Conservation (phyloP, 1,140 invertebrate genomes). For the Aphis gossypii region DNA sequence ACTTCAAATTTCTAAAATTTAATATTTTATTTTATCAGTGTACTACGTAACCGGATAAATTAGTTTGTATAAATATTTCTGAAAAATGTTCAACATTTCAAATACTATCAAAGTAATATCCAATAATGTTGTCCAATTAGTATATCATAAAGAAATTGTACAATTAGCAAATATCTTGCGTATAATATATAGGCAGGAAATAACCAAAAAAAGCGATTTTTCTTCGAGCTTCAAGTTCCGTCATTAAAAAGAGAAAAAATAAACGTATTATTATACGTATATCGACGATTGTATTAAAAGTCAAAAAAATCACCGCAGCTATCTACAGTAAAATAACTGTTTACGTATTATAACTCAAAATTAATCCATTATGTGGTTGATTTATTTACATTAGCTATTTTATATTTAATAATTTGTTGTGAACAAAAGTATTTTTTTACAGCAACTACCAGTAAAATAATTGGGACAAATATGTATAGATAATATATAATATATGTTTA, state of each 20-base stretch:
- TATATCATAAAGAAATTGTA: background rate
- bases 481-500: background rate
- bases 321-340: background rate
- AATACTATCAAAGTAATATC: background rate
- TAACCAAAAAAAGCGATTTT: background rate
- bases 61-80: background rate
- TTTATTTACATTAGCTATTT: background rate
- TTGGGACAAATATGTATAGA: background rate
- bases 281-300: background rate
- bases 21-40: background rate
- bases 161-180: background rate
- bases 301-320: background rate
- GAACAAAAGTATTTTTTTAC: background rate
- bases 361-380: background rate
- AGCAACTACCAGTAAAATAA: background rate
- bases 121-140: background rate
- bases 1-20: background rate
- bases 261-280: background rate
- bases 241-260: background rate
- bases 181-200: background rate
- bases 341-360: background rate
- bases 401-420: background rate
- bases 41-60: background rate
- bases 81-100: background rate
- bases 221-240: background rate